These are phyloP conservation scores for Alligator sinensis DNA, from an alignment of 2,113 vertebrate genomes.

Conservation along the genomic window DNA sequence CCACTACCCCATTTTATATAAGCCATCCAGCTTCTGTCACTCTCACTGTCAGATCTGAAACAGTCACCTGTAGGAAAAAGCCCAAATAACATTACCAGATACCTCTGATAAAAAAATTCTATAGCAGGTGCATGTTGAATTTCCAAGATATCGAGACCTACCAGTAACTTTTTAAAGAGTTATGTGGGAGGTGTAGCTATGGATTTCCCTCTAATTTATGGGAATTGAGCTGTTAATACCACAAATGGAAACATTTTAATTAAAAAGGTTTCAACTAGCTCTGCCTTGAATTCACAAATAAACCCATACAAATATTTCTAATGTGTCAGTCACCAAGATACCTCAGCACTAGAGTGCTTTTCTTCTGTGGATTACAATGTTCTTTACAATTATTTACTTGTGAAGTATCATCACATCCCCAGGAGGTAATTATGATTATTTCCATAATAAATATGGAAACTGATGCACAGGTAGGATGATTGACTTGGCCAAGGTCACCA, in stretches of 20 bases:
- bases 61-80: background rate
- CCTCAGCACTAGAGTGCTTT: background rate
- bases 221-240: background rate
- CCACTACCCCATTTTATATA: background rate
- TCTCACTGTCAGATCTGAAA: background rate
- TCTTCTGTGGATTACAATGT: background rate
- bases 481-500: conserved; percentile 59
- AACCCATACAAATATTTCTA: background rate
- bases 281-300: background rate
- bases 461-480: conserved; percentile 39
- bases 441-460: conserved; percentile 45
- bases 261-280: background rate
- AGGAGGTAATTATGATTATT: conserved; percentile 17
- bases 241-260: background rate
- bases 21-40: background rate
- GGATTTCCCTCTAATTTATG: background rate
- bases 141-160: background rate
- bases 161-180: background rate
- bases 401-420: background rate
- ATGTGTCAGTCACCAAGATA: background rate
- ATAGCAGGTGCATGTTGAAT: background rate
- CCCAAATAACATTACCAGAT: background rate
- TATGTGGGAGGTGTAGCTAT: background rate
- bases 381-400: conserved; percentile 26
- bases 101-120: fast-evolving